Percentiles rank a stretch among this genome's conserved stretches.
Conservation (phyloP, 2,797 vertebrate genomes). For the Sus cebifrons region DNA sequence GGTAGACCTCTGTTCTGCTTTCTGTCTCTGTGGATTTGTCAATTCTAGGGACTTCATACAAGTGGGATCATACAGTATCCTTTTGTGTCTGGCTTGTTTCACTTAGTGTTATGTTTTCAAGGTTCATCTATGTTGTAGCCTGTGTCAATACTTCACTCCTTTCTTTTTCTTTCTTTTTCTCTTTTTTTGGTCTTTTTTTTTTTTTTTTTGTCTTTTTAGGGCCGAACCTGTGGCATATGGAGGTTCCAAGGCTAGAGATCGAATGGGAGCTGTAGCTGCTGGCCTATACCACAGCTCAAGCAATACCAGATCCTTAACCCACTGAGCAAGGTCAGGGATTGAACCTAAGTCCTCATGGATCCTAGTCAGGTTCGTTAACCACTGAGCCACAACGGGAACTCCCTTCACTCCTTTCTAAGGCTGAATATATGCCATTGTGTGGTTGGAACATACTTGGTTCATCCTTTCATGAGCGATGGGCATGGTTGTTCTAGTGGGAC, state of each 20-base stretch:
- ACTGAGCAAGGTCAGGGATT: no score
- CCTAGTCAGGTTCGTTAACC: no score
- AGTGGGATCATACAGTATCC: accelerated
- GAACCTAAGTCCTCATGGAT: no score
- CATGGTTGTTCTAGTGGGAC: background rate
- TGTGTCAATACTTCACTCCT: accelerated
- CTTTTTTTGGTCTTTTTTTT: no score
- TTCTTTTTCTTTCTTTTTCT: no score
- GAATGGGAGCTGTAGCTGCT: no score
- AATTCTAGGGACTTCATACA: accelerated
- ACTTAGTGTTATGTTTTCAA: accelerated
- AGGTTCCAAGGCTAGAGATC: no score
- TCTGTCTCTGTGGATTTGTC: background rate
- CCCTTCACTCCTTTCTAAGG: background rate
- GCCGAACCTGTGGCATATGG: no score
- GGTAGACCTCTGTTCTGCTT: accelerated
- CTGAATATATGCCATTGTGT: accelerated
- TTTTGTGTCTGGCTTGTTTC: background rate
- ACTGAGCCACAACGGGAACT: no score
- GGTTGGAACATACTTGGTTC: accelerated
- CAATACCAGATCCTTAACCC: no score
- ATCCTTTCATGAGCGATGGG: accelerated
- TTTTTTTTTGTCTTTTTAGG: no score
- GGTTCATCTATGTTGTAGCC: accelerated
- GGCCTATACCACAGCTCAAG: no score